phyloP scores from a whole-genome alignment of 2,113 vertebrate genomes.

The Colinus virginianus region DNA sequence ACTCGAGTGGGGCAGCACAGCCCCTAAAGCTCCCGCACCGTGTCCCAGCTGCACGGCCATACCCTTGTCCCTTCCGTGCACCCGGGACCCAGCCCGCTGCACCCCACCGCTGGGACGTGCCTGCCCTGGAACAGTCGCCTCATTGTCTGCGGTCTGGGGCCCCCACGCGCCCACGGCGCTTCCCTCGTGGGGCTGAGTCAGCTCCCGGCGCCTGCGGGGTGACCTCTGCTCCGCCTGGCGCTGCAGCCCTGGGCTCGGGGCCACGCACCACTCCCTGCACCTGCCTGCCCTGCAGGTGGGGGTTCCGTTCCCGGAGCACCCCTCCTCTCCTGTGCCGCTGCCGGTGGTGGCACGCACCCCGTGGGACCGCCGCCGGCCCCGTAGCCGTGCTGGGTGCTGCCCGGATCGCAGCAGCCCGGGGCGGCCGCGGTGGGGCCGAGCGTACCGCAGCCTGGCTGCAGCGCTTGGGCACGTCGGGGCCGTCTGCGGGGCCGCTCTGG shows the following conservation, averaged over 20 bases:
- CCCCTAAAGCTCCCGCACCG: background rate
- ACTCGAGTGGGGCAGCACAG: fast-evolving
- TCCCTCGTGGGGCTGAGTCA: conserved; percentile 68
- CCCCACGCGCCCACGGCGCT: background rate
- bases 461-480: background rate
- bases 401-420: background rate
- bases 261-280: background rate
- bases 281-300: background rate
- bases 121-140: conserved; percentile 29
- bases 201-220: background rate
- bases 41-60: fast-evolving
- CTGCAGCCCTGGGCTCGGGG: background rate
- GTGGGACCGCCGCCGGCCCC: fast-evolving
- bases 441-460: background rate
- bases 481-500: background rate
- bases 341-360: background rate
- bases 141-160: conserved; percentile 49
- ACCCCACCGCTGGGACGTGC: background rate
- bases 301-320: background rate
- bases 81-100: background rate
- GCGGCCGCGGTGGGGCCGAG: background rate
- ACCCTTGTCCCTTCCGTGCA: fast-evolving
- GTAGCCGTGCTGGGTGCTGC: background rate
- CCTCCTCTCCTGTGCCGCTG: background rate
- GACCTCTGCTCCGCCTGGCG: conserved; percentile 12